A percentile compares a stretch with the other conserved stretches of the same genome.
Conservation (phyloP, 2,797 vertebrate species). For the Poeciliopsis turneri region DNA sequence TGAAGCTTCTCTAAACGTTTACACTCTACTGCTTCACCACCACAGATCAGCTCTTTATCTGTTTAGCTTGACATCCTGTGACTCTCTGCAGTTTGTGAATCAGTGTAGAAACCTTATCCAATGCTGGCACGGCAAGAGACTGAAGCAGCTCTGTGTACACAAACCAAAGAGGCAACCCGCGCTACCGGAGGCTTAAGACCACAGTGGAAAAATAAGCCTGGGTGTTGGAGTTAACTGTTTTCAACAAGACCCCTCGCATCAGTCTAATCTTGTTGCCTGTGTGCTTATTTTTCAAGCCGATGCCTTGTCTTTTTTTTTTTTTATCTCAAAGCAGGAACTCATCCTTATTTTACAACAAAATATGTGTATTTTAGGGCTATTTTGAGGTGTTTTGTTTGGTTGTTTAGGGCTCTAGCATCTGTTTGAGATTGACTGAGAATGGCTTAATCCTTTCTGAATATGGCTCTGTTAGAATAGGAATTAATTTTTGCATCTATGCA, state of each 20-base stretch:
- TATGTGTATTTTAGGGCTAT: constrained; percentile 29
- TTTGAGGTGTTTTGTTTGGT: constrained; percentile 23
- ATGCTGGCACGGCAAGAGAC: constrained; percentile 33
- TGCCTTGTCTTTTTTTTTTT: constrained; percentile 33
- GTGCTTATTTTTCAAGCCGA: constrained; percentile 39
- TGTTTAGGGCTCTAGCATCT: constrained; percentile 36
- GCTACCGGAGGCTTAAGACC: constrained; percentile 42
- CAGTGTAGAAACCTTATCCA: constrained; percentile 17
- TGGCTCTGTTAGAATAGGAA: constrained; percentile 21
- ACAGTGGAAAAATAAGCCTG: constrained; percentile 25
- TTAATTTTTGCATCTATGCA: constrained; percentile 9
- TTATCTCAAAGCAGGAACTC: constrained; percentile 32
- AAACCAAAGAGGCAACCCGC: constrained; percentile 35
- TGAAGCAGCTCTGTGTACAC: constrained; percentile 15
- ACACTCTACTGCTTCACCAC: constrained; percentile 1
- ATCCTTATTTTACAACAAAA: constrained; percentile 12
- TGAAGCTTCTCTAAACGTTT: constrained; percentile 28
- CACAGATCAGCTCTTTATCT: constrained; percentile 25
- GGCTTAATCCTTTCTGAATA: constrained; percentile 17
- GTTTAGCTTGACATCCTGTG: constrained; percentile 20
- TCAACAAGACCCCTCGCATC: constrained; percentile 7
- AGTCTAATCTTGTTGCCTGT: constrained; percentile 1
- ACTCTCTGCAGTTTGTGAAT: constrained; percentile 44
- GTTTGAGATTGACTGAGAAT: constrained; percentile 40
- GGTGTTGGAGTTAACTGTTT: constrained; percentile 57